Evolutionary conservation across 2,113 vertebrate species (phyloP).

Genomic region (Scomber colias): DNA sequence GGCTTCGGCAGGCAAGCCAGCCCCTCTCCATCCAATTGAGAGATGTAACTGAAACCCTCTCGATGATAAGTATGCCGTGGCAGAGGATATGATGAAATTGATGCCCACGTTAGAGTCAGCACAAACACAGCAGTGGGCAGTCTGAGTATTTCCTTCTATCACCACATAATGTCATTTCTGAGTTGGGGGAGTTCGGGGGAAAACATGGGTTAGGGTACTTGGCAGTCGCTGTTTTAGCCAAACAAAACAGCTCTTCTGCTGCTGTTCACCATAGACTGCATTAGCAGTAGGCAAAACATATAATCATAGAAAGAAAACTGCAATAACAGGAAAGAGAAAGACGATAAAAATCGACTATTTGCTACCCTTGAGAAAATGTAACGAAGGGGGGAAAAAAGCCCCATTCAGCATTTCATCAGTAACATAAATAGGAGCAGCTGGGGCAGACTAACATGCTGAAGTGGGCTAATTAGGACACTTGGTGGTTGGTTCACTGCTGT

Average conservation of each 20-base stretch:
- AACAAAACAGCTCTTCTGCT: slow-evolving; percentile 69
- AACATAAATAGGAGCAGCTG: slow-evolving; percentile 77
- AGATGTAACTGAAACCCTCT: slow-evolving; percentile 53
- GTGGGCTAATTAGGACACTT: slow-evolving; percentile 75
- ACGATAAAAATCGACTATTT: slow-evolving; percentile 75
- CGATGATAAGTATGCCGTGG: slow-evolving; percentile 43
- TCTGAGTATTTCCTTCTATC: slow-evolving; percentile 38
- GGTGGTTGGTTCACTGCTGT: slow-evolving; percentile 63
- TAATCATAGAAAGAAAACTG: slow-evolving; percentile 72
- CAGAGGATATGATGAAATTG: slow-evolving; percentile 46
- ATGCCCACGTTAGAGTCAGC: slow-evolving; percentile 49
- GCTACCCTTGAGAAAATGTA: slow-evolving; percentile 70
- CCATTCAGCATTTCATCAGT: slow-evolving; percentile 78
- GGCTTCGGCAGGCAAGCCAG: slow-evolving; percentile 36
- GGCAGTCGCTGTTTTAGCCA: slow-evolving; percentile 58
- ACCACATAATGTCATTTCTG: slow-evolving; percentile 44
- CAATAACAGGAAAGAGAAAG: slow-evolving; percentile 76
- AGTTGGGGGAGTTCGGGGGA: slow-evolving; percentile 14
- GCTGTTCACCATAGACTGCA: slow-evolving; percentile 54
- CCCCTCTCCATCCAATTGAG: slow-evolving; percentile 45
- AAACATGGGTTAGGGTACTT: slow-evolving; percentile 39
- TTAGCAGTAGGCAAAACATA: slow-evolving; percentile 70
- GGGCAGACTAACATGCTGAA: slow-evolving; percentile 71
- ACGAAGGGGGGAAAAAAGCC: slow-evolving; percentile 28
- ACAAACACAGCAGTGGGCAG: slow-evolving; percentile 51